A percentile compares a stretch with the other conserved stretches of the same genome.
Conservation (phyloP, 1,140 invertebrate genomes). For the Phortica variegata region DNA sequence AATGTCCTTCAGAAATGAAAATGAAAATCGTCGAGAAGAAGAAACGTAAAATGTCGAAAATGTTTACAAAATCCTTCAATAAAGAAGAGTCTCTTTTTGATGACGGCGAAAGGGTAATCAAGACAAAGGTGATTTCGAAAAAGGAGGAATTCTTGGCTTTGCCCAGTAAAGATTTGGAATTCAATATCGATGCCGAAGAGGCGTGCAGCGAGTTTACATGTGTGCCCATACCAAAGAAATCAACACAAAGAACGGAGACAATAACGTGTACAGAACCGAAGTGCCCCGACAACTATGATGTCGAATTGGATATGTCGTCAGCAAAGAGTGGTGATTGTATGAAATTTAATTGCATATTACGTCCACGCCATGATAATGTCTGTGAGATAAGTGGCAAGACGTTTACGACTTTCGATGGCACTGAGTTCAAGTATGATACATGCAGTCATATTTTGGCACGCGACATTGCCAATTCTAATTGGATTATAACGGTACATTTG, state of each 20-base stretch:
- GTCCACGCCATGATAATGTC: conserved; percentile 62
- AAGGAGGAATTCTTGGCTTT: conserved; percentile 40
- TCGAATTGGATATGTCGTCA: conserved; percentile 54
- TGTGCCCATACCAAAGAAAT: conserved; percentile 39
- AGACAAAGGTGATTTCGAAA: conserved; percentile 42
- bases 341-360: conserved; percentile 63
- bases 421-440: conserved; percentile 74
- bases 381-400: conserved; percentile 75
- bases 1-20: conserved; percentile 65
- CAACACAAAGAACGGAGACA: conserved; percentile 36
- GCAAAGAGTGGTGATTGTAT: conserved; percentile 56
- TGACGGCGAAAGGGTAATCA: conserved; percentile 40
- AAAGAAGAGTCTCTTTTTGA: conserved; percentile 40
- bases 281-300: conserved; percentile 63
- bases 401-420: conserved; percentile 76
- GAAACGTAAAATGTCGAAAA: conserved; percentile 47
- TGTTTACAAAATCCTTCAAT: conserved; percentile 40
- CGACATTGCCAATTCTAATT: conserved; percentile 65
- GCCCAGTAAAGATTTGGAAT: conserved; percentile 29
- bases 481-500: conserved; percentile 62
- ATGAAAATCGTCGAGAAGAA: conserved; percentile 50
- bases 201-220: conserved; percentile 51
- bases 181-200: conserved; percentile 33
- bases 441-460: conserved; percentile 77
- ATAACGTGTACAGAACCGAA: conserved; percentile 59